phyloP scores from a whole-genome alignment of 2,113 vertebrate genomes.

The Antigone vipio region DNA sequence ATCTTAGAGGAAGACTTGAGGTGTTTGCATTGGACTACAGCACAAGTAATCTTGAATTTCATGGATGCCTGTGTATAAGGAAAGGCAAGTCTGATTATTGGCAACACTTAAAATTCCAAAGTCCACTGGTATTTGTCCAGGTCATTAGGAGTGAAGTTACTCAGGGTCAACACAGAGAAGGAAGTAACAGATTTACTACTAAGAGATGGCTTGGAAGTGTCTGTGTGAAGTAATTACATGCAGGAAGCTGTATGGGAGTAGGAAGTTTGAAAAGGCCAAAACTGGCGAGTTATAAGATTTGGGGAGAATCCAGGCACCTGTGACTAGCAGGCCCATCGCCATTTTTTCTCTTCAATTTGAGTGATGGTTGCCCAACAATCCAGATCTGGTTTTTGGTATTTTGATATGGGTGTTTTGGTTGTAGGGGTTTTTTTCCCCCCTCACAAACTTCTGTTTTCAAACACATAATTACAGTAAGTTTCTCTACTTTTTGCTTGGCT shows the following conservation, averaged over 20 bases:
- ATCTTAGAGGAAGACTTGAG: neutral
- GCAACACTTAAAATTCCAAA: neutral
- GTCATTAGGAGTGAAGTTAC: conserved; percentile 10
- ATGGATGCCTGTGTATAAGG: neutral
- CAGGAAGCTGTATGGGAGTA: neutral
- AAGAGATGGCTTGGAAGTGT: neutral
- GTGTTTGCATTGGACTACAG: conserved; percentile 8
- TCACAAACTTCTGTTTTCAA: neutral
- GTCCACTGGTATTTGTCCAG: conserved; percentile 19
- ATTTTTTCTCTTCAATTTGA: neutral
- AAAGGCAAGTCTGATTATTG: neutral
- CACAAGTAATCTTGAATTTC: conserved; percentile 1
- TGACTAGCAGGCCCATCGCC: neutral
- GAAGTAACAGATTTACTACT: neutral
- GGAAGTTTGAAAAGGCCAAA: neutral
- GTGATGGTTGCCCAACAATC: neutral
- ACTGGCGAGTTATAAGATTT: rapidly evolving
- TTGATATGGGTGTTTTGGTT: neutral
- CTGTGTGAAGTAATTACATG: neutral
- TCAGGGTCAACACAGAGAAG: neutral
- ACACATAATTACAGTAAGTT: neutral
- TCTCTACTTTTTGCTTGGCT: neutral
- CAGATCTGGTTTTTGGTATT: neutral
- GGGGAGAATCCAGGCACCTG: neutral
- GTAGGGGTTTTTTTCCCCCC: no score